Evolutionary conservation across 2,113 vertebrate genomes (phyloP), one percentile per base, ranked within the genome.

Genomic region (Turdus rufiventris): DNA sequence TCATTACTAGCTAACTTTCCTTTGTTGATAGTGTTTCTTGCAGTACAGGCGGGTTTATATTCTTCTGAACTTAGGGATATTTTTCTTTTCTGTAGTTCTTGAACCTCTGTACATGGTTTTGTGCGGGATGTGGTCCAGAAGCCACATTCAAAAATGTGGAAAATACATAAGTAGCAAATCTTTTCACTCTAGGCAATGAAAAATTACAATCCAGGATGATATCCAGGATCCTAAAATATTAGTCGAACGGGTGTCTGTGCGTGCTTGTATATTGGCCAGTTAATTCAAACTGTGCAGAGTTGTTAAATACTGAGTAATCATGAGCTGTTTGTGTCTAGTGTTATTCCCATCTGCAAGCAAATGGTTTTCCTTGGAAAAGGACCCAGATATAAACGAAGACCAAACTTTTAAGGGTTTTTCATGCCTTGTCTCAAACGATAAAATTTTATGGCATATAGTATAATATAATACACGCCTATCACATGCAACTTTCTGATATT

Each of bases 191-290:
- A 85, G 42, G 73, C 31, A 93, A 74, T 88, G 84, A 96, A 86
- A 96, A 96, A 92, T 65, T 81, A 61, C 58, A n/a, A 34, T 60
- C 71, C 40, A 56, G 63, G 38, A 42, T 77, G 72, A 91, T 67
- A 78, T 56, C 75, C 77, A 87, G 76, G 56, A 85, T 81, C 67
- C 62, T 76, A 90, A 97, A 94, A 77, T 84, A 75, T 74, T 87
- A 48, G 62, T 45, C 8, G 18, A 80, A 56, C 5, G 28, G 10
- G 33, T 29, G 62, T 66, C 77, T 1, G 1, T 53, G 53, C 14
- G 4, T 68, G 70, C 74, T 90, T 92, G 34, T 62, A 4, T 80
- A 56, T 83, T 77, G 28, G 13, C 18, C n/a, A 48, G 68, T 24
- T 66, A 92, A 51, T 77, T 84, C 60, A 67, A 73, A 93, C 38